Base-by-base conservation (phyloP, 2,888 invertebrate species). In the Sphaeridia pumilis region DNA sequence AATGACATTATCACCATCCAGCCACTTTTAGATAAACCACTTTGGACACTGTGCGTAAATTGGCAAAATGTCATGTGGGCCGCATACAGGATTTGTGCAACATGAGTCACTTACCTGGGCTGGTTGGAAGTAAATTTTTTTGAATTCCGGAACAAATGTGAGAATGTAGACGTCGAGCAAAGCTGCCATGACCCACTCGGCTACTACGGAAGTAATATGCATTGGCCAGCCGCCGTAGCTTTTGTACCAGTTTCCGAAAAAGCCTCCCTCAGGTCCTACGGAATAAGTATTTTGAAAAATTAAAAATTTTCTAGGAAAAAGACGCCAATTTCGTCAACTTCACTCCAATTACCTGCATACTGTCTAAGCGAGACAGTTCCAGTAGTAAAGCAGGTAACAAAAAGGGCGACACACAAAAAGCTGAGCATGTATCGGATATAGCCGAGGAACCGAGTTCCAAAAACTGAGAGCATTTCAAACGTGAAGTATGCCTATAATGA, bases 131-230 rank as follows among this genome's bases (percentile, higher is more conserved):
- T 73, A 70, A 5, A 82, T 71, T 60, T 76, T 74, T 43, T 75
- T 74, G 65, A 83, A 82, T 64, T 83, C 83, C 7, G 75, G 73
- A 4, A 78, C 75, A 66, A 78, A 82, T 10, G 79, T 76, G 1
- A 81, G 67, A 58, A 83, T 76, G 67, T 76, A 81, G 54, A 77
- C 68, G 62, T 78, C 76, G 64, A 81, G 78, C 7, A 76, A 68
- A 4, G 76, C 72, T 1, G 81, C 79, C 60, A 81, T 75, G 2
- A 78, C 69, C 83, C 83, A 83, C 67, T 83, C 83, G 1, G 78
- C 76, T 28, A 75, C 72, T 0, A 79, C 77, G 59, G 80, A 80
- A 3, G 76, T 71, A 2, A 82, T 75, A 27, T 82, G 82, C 55
- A 76, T 74, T 36, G 73, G 72, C 76, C 78, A 83, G 3, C 81